Conservation (phyloP, 1,140 invertebrate genomes). For the Drosophila punjabiensis region DNA sequence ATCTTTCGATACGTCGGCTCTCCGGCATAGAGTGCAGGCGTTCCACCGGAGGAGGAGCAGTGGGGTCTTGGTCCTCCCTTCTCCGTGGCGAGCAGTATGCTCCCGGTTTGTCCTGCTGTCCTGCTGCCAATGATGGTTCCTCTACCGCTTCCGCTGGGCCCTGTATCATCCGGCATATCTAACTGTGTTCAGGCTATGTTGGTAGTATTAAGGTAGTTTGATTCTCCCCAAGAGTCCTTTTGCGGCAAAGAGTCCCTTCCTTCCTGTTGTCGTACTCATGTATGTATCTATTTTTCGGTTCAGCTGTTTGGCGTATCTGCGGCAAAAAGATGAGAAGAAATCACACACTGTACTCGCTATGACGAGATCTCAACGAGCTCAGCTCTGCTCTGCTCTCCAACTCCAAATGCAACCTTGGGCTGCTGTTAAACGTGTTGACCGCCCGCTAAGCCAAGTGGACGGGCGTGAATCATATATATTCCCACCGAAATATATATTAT, state of each 20-base stretch:
- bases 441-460: slow-evolving; percentile 15
- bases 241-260: slow-evolving; percentile 30
- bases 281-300: slow-evolving; percentile 44
- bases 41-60: background rate
- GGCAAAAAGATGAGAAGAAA: slow-evolving; percentile 4
- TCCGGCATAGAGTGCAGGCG: background rate
- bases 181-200: slow-evolving; percentile 43
- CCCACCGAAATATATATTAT: slow-evolving; percentile 11
- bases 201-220: slow-evolving; percentile 40
- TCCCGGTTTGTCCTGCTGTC: slow-evolving; percentile 14
- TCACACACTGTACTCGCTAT: background rate
- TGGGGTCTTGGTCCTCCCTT: background rate
- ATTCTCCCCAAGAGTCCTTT: slow-evolving; percentile 40
- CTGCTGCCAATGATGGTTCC: slow-evolving; percentile 38
- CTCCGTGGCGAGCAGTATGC: slow-evolving; percentile 9
- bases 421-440: slow-evolving; percentile 18
- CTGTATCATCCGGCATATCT: slow-evolving; percentile 54
- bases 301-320: slow-evolving; percentile 32
- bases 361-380: slow-evolving; percentile 4
- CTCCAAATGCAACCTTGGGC: slow-evolving; percentile 22
- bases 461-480: slow-evolving; percentile 12
- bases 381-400: slow-evolving; percentile 1
- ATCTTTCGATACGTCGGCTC: slow-evolving; percentile 34
- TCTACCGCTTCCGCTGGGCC: slow-evolving; percentile 3
- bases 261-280: slow-evolving; percentile 50